Evolutionary conservation across 2,113 vertebrate genomes (phyloP), one percentile per base, ranked within the genome.

Genomic region (Cryptomyrus ogoouensis): DNA sequence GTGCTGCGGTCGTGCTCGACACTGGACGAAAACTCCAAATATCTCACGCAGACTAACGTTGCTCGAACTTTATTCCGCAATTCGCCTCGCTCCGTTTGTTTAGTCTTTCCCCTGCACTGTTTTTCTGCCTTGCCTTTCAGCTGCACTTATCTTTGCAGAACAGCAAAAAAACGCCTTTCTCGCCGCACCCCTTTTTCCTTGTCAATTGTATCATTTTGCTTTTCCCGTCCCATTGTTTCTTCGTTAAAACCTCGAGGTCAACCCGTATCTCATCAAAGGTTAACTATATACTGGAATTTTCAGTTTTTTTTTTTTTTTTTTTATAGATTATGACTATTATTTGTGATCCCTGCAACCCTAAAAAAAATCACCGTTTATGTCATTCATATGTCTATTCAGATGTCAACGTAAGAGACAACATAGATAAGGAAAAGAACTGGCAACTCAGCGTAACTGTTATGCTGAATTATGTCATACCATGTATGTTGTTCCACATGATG

Each of bases 101-200:
- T 53, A 19, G 46, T 12, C 46, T 50, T 56, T 5, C 77, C 56
- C 27, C 3, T n/a, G 85, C 39, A 27, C 10, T 10, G 15, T 53
- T 27, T 87, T 87, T 84, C 83, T 84, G 83, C 44, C n/a, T 46
- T 84, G 39, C 39, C 42, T 84, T 84, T 47, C 83, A 24, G 21
- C 44, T 8, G 44, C 44, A 84, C 83, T 84, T 84, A 84, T 84
- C 83, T 84, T 84, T 84, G 42, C 83, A 84, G 44, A 84, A 84
- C 83, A 84, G 83, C 19, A 46, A 84, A 84, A 84, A 84, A 83
- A 83, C 31, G 42, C 77, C 77, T 83, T 83, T 83, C 42, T 44
- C 21, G 83, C 83, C 83, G 44, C 83, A 42, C 83, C 83, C 83
- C 44, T 47, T 3, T 84, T 46, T 21, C 44, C 46, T 84, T 24